phyloP scores from a whole-genome alignment of 2,888 invertebrate genomes.

The Drosophila trichaetosa region DNA sequence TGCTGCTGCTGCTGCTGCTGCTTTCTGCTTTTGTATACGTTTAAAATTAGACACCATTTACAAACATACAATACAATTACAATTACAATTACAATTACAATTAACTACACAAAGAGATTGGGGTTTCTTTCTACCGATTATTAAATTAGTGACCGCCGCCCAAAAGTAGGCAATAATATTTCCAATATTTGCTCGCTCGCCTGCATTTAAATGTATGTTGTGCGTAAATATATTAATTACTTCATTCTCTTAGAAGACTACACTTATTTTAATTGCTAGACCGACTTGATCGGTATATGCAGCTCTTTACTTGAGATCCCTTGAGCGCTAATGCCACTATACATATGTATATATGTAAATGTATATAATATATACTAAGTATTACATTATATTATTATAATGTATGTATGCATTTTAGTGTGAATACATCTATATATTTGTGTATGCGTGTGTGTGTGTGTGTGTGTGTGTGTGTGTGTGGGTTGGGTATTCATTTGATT shows the following conservation, averaged over 20 bases:
- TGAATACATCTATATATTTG: constrained; percentile 1
- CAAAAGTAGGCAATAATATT: constrained; percentile 45
- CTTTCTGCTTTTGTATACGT: constrained; percentile 27
- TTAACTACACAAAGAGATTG: constrained; percentile 57
- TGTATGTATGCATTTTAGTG: constrained; percentile 2
- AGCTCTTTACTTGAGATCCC: constrained; percentile 20
- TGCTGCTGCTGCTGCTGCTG: background rate
- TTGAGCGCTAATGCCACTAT: constrained; percentile 15
- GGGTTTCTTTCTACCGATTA: constrained; percentile 17
- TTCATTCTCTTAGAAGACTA: constrained; percentile 13
- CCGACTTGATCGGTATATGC: constrained; percentile 20
- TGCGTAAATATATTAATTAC: constrained; percentile 9
- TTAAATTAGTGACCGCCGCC: constrained; percentile 29
- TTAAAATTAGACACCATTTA: constrained; percentile 69
- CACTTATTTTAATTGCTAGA: constrained; percentile 33
- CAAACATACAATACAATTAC: constrained; percentile 61
- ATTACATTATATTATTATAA: constrained; percentile 23
- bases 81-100: constrained; percentile 60
- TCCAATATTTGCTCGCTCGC: background rate
- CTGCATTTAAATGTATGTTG: constrained; percentile 7
- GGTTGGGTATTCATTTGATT: constrained; percentile 9
- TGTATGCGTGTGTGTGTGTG: background rate
- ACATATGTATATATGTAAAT: constrained; percentile 27
- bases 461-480: background rate
- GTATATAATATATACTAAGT: constrained; percentile 25